These are phyloP conservation scores for Hylaea fasciaria DNA, from an alignment of 2,888 invertebrate species.

Conservation along the genomic window DNA sequence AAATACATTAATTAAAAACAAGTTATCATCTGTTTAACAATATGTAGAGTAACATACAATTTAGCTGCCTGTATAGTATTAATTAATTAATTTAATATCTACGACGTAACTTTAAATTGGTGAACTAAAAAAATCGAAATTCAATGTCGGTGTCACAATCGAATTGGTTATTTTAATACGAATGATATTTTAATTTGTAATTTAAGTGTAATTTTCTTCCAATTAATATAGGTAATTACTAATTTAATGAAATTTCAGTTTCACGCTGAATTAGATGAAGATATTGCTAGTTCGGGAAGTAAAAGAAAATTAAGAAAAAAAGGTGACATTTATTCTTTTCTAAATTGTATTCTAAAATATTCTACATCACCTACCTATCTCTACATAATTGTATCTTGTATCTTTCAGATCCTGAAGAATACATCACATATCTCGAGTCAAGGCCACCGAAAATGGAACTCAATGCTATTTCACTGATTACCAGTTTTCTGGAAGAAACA, in stretches of 20 bases:
- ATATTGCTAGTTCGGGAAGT: slow-evolving; percentile 43
- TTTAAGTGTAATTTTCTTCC: no score
- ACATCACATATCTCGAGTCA: slow-evolving; percentile 86
- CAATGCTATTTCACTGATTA: slow-evolving; percentile 86
- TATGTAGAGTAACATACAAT: no score
- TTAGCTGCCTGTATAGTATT: no score
- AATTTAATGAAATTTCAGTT: slow-evolving; percentile 80
- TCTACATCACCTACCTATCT: neutral
- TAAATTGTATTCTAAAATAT: neutral
- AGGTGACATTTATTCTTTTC: slow-evolving; percentile 50
- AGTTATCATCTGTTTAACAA: no score
- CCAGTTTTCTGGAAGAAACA: slow-evolving; percentile 82
- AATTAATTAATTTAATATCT: no score
- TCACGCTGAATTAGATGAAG: slow-evolving; percentile 87
- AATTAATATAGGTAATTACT: no score
- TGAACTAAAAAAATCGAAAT: no score
- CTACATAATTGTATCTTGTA: slow-evolving; percentile 5
- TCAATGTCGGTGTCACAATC: no score
- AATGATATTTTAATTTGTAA: no score
- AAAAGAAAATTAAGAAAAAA: slow-evolving; percentile 61
- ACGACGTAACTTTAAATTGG: no score
- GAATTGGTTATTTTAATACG: no score
- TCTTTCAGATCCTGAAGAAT: slow-evolving; percentile 82
- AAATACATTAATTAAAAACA: no score
- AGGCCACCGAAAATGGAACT: slow-evolving; percentile 88